Conservation (phyloP, 2,888 invertebrate genomes). For the Periphyllus acericola region DNA sequence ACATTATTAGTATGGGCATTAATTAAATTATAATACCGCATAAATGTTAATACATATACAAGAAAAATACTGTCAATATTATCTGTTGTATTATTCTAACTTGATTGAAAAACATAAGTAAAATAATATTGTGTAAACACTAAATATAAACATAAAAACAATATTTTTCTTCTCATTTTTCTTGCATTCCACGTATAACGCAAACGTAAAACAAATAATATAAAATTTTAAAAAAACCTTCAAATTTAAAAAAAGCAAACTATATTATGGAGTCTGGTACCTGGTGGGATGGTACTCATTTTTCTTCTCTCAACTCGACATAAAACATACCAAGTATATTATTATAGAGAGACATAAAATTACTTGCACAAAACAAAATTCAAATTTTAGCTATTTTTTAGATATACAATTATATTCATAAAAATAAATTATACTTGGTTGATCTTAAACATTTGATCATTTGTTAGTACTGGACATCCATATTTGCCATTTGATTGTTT, state of each 20-base stretch:
- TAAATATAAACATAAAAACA: conserved; percentile 30
- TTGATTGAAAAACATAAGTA: conserved; percentile 5
- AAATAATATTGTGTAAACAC: neutral
- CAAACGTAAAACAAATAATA: neutral
- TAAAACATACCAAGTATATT: neutral
- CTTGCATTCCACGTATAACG: neutral
- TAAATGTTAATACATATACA: conserved; percentile 17
- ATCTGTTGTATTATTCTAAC: conserved; percentile 21
- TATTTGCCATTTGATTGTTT: neutral
- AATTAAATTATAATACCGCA: neutral
- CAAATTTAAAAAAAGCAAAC: neutral
- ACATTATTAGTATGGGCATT: neutral
- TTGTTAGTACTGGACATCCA: neutral
- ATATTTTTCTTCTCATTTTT: conserved; percentile 21
- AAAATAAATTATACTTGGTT: neutral
- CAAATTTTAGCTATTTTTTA: neutral
- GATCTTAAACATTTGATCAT: neutral
- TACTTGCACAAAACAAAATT: neutral
- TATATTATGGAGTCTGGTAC: neutral
- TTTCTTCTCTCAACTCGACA: neutral
- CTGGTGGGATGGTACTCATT: too few relatives aligned
- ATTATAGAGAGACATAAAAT: neutral
- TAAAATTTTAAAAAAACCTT: conserved; percentile 15
- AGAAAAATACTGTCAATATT: neutral
- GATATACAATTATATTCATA: neutral